phyloP scores from a whole-genome alignment of 2,888 invertebrate species.

The Nemotelus nigrinus region DNA sequence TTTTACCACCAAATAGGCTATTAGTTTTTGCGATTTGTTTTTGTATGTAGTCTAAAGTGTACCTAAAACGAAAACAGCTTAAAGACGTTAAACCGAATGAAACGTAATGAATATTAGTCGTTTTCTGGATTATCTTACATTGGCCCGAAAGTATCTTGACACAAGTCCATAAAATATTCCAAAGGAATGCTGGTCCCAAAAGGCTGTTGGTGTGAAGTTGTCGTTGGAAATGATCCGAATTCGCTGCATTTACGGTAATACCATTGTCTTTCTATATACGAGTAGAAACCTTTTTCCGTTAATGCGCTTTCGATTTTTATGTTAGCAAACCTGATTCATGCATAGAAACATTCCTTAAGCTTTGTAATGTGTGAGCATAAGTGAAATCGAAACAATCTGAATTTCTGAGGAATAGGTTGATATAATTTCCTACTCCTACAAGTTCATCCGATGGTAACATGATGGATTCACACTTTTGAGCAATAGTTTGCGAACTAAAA shows the following conservation, averaged over 20 bases:
- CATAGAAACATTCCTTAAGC: background rate
- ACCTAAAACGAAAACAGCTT: background rate
- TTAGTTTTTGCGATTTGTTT: slow-evolving; percentile 57
- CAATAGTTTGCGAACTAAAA: background rate
- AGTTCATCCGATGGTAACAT: slow-evolving; percentile 55
- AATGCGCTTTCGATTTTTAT: too few species aligned
- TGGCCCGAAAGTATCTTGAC: slow-evolving; percentile 57
- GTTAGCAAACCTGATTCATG: too few species aligned
- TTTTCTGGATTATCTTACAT: slow-evolving; percentile 30
- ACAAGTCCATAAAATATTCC: slow-evolving; percentile 63
- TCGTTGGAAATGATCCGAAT: slow-evolving; percentile 80
- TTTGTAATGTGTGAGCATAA: slow-evolving; percentile 51
- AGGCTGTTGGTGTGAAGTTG: slow-evolving; percentile 68
- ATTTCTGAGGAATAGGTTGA: slow-evolving; percentile 44
- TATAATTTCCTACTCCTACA: slow-evolving; percentile 56
- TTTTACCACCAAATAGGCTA: slow-evolving; percentile 62
- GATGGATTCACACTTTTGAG: background rate
- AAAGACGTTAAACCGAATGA: background rate
- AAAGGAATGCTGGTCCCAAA: slow-evolving; percentile 68
- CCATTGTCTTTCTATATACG: slow-evolving; percentile 73
- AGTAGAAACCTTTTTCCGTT: background rate
- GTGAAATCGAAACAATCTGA: slow-evolving; percentile 55
- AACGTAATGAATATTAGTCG: background rate
- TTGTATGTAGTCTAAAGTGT: slow-evolving; percentile 45
- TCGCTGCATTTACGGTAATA: slow-evolving; percentile 82